A percentile compares a stretch with the other conserved stretches of the same genome.
Evolutionary conservation across 1,140 invertebrate genomes (phyloP).

Genomic region (Neodiprion pinetum): DNA sequence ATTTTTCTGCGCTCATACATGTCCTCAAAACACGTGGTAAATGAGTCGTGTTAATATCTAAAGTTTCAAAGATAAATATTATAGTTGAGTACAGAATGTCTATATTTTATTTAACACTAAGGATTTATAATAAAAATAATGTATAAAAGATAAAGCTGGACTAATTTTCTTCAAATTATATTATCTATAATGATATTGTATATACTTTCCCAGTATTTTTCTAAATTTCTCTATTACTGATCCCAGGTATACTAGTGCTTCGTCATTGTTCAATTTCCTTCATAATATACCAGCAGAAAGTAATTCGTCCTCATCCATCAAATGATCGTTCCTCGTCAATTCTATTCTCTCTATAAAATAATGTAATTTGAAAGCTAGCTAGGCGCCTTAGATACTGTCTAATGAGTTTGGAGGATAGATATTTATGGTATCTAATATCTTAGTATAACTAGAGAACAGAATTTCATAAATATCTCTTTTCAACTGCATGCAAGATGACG

Average conservation of each 20-base stretch:
- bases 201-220: too few relatives aligned
- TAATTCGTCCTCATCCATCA: too few relatives aligned
- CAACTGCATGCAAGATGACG: conserved; percentile 69
- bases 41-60: background rate
- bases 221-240: too few relatives aligned
- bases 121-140: conserved; percentile 36
- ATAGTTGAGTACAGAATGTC: conserved; percentile 17
- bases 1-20: background rate
- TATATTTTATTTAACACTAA: conserved; percentile 47
- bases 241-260: too few relatives aligned
- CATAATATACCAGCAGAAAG: too few relatives aligned
- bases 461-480: conserved; percentile 66
- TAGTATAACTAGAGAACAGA: background rate
- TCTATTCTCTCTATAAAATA: too few relatives aligned
- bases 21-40: background rate
- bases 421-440: too few relatives aligned
- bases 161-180: background rate
- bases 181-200: background rate
- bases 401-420: too few relatives aligned
- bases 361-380: too few relatives aligned
- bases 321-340: too few relatives aligned
- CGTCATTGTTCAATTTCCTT: too few relatives aligned
- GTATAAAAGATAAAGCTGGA: conserved; percentile 4
- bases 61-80: background rate
- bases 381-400: too few relatives aligned